Conservation (phyloP, 92 coral and sea anemone genomes). For the Meandrina meandrites region DNA sequence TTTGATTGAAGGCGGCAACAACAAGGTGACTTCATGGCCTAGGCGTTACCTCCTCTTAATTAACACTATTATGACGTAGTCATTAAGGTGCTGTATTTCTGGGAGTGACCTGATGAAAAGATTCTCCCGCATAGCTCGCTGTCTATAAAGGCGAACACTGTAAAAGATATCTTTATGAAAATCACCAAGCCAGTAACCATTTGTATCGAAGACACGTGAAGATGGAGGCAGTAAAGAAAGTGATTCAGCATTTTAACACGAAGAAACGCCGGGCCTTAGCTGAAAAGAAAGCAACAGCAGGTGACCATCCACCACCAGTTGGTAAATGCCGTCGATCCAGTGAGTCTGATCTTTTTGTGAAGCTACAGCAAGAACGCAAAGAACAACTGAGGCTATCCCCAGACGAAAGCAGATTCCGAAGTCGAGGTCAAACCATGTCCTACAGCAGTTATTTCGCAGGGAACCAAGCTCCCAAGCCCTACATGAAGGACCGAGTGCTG, state of each 20-base stretch:
- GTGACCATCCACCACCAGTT: background rate
- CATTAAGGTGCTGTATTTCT: no score
- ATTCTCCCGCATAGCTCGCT: background rate
- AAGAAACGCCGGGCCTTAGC: background rate
- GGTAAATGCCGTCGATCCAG: background rate
- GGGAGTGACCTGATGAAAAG: no score
- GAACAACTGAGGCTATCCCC: background rate
- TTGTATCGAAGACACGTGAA: background rate
- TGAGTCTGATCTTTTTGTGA: background rate
- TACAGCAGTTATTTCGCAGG: background rate
- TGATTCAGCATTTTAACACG: background rate
- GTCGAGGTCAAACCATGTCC: conserved; percentile 1
- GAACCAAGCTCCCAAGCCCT: background rate
- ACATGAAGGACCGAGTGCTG: background rate
- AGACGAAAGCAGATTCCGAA: background rate
- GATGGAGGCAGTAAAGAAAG: background rate
- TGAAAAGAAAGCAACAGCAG: background rate
- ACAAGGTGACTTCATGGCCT: no score
- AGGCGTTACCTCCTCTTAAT: no score
- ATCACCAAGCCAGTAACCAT: background rate
- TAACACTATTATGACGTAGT: no score
- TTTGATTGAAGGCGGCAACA: no score
- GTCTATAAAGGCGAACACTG: background rate
- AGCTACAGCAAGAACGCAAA: background rate
- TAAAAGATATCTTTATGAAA: background rate